Evolutionary conservation across 2,797 vertebrate genomes (phyloP), one percentile per base, ranked within the genome.

Genomic region (Poeciliopsis paucimaculata): DNA sequence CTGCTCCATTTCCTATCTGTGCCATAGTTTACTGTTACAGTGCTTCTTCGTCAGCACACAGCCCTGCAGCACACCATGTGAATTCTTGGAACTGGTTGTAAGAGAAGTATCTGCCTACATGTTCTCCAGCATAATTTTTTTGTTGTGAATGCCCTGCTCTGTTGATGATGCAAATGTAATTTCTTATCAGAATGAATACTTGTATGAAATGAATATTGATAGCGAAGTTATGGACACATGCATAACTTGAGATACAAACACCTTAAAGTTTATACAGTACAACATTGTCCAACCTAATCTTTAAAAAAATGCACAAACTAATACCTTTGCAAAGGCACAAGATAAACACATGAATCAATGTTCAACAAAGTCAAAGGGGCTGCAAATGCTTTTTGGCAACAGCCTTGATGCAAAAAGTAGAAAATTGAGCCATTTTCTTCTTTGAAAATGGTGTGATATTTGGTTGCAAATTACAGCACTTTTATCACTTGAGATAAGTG

Each of bases 1-100:
- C 91, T 90, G 93, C 93, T 93, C 92, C 91, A 93, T 89, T 94
- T 93, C 90, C 91, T 93, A 93, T 93, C 90, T 86, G 84, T 93
- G 91, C 90, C 90, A 57, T 85, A 90, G 87, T 92, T 93, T 91
- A 88, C 73, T 84, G 79, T 91, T 88, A 84, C 88, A 57, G 46
- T 82, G 74, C 70, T 80, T 89, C 87, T 82, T 80, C 28, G 20
- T 87, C 87, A 83, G 82, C 86, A 72, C 72, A 45, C 70, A 7
- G 41, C 66, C 74, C 80, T 16, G 79, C 82, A 72, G 7, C 80
- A 60, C 80, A 81, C 51, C 23, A 2, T 45, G 70, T 39, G 82
- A 77, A 51, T 79, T 76, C 83, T 51, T 4, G n/a, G 79, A 85
- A 66, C 72, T 31, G n/a, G 75, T 77, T 49, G 28, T 26, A 18